Base-by-base conservation (phyloP, 1,140 invertebrate species). In the Campoletis sonorensis region DNA sequence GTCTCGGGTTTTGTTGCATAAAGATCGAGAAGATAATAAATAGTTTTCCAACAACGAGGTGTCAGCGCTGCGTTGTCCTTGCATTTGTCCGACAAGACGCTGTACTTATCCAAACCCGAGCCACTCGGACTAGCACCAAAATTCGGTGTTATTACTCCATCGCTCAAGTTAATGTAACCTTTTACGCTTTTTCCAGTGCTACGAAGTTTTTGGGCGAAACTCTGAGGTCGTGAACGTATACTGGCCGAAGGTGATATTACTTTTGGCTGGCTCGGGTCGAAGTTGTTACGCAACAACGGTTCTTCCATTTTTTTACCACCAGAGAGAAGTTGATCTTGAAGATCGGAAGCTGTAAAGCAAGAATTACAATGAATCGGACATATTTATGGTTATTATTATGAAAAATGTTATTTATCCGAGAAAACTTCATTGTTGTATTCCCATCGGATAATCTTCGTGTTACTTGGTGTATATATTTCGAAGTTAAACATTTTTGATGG, bases 1-100 rank as follows among this genome's bases (percentile, higher is more conserved):
- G 97, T 97, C 88, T 98, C 98, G 0, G 98, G 97, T 94, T 97
- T 97, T 21, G 96, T 98, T 3, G 97, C 97, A 89, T 99, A 99
- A 26, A 99, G 91, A 87, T 99, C 97, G 49, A 99, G 91, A 21
- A 99, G 93, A 90, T 98, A 96, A 89, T 98, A 98, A 83, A 99
- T 96, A 8, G 97, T 99, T 88, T 97, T 96, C 98, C 98, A 99
- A 88, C 98, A 99, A 84, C 96, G 95, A 16, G 97, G 97, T 1
- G 95, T 96, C 80, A 90, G 76, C 54, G 89, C 89, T 3, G 86
- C 87, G n/a, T 72, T 87, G 45, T 90, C 92, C 76, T 92, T 92
- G 80, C 90, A 91, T 82, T 93, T 93, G 73, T 93, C 92, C 4
- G 91, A 90, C 1, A 92, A 85, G 3, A 92, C 88, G 0, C 92